Evolutionary conservation across 2,888 invertebrate species (phyloP), one percentile per base, ranked within the genome.

Genomic region (Tenthredo notha): DNA sequence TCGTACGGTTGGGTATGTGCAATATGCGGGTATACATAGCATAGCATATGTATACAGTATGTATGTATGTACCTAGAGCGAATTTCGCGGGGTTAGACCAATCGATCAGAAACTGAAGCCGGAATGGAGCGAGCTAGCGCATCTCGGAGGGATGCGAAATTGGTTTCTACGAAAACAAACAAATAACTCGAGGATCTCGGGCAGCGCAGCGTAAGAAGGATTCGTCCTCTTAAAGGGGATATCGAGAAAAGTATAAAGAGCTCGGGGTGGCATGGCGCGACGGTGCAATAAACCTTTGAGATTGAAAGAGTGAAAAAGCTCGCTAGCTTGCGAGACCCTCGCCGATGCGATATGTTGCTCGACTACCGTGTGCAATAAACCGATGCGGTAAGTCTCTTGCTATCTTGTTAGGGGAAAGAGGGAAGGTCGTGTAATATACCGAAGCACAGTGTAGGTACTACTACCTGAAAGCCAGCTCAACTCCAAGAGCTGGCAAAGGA

Each of bases 281-380:
- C 47, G 78, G 78, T 37, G 83, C 83, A 70, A 70, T 83, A 47
- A 83, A 83, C 61, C 83, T 9, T 18, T 1, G 77, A 77, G 77
- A 77, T 54, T 29, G 77, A 77, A 77, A 54, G 77, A 77, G 50
- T 50, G 77, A 77, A 77, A 77, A 77, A 77, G 54, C 54, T 54
- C 54, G 40, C 58, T 61, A 10, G 40, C 58, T 61, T 5, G 40
- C 37, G n/a, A 25, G 37, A 33, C 50, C 33, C 80, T 61, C 80
- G 80, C 80, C 61, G 61, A 65, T 43, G 54, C 54, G 54, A 54
- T n/a, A 54, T 54, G 61, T 61, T 61, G 67, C 67, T 50, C 83
- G 83, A 50, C 83, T 83, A 83, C 83, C 67, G 83, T 70, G 83
- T 29, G 83, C 83, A 83, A 83, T 83, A 83, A 83, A 83, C 67